A percentile compares a stretch with the other conserved stretches of the same genome.
Evolutionary conservation across 1,140 invertebrate genomes (phyloP).

Genomic region (Galendromus occidentalis): DNA sequence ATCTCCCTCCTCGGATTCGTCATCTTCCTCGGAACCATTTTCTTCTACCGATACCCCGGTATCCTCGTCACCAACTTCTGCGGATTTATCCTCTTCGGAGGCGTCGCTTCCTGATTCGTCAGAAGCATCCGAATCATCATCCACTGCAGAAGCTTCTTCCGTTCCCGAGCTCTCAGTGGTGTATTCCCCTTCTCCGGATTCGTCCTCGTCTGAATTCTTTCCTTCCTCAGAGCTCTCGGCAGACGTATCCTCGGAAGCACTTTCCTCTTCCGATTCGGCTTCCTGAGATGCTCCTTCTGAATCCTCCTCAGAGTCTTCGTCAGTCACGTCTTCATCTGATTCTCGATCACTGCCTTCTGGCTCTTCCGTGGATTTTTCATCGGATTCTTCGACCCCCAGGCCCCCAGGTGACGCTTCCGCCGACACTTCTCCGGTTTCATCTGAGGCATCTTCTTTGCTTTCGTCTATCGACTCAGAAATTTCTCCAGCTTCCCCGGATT

Average conservation of each 20-base stretch:
- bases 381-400: slow-evolving; percentile 2
- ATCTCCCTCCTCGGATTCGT: not conserved
- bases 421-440: not conserved
- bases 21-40: not conserved
- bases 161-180: not conserved
- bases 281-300: not conserved
- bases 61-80: not conserved
- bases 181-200: not conserved
- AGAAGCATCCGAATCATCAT: not conserved
- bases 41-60: not conserved
- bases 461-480: not conserved
- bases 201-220: not conserved
- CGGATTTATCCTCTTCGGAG: not conserved
- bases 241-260: not conserved
- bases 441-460: not conserved
- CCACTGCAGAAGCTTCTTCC: not conserved
- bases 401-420: slow-evolving; percentile 4
- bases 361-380: not conserved
- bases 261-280: not conserved
- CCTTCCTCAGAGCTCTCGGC: slow-evolving; percentile 19
- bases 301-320: not conserved
- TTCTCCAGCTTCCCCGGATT: not conserved
- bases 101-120: not conserved
- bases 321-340: slow-evolving; percentile 10
- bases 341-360: not conserved